These are phyloP conservation scores for Archilochus colubris DNA, from an alignment of 2,113 vertebrate species.

Conservation along the genomic window DNA sequence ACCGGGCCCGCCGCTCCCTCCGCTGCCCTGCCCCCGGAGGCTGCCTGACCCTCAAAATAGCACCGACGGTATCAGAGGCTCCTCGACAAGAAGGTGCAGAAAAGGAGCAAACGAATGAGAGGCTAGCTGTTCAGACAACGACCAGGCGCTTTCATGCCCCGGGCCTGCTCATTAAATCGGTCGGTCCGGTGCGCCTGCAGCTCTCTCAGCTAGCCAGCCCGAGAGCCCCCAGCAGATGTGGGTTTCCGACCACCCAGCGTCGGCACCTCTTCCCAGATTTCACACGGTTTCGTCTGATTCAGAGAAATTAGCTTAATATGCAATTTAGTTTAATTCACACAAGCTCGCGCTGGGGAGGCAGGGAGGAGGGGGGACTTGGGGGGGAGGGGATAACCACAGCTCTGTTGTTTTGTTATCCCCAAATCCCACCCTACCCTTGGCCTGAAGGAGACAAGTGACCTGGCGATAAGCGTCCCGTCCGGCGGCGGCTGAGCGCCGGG, in stretches of 20 bases:
- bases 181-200: not conserved
- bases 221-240: not conserved
- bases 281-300: not conserved
- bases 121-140: not conserved
- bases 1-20: not conserved
- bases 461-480: not conserved
- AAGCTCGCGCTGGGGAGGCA: not conserved
- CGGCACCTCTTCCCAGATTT: not conserved
- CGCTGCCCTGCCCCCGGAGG: not conserved
- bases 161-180: not conserved
- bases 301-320: slow-evolving; percentile 50
- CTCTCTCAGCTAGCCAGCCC: not conserved
- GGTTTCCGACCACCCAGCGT: slow-evolving; percentile 39
- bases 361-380: not conserved
- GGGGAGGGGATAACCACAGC: no score
- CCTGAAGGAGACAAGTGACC: not conserved
- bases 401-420: not conserved
- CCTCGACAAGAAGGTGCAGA: not conserved
- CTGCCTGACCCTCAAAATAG: not conserved
- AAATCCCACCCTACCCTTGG: not conserved
- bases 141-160: slow-evolving; percentile 7
- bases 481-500: not conserved
- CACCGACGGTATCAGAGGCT: not conserved
- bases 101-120: not conserved
- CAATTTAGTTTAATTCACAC: slow-evolving; percentile 43